phyloP scores from a whole-genome alignment of 2,888 invertebrate species.

The Drosophila rubida region DNA sequence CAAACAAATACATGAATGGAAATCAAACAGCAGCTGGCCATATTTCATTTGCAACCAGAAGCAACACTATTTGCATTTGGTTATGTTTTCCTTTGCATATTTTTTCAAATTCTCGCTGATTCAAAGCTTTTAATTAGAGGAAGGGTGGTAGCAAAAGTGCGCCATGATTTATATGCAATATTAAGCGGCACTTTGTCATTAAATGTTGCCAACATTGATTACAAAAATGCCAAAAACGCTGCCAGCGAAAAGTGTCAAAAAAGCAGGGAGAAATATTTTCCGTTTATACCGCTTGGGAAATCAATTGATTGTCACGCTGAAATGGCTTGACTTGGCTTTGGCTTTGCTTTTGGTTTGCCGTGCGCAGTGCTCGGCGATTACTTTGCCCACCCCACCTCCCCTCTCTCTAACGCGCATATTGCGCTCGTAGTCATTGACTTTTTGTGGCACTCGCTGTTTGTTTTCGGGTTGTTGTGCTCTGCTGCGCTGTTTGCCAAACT shows the following conservation, averaged over 20 bases:
- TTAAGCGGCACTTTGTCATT: constrained; percentile 41
- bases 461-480: constrained; percentile 13
- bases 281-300: constrained; percentile 68
- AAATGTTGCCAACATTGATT: constrained; percentile 50
- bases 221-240: constrained; percentile 24
- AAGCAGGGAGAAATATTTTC: constrained; percentile 37
- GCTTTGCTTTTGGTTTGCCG: constrained; percentile 23
- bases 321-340: constrained; percentile 60
- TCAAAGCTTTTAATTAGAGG: constrained; percentile 39
- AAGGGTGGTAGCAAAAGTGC: constrained; percentile 9
- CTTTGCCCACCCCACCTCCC: constrained; percentile 24
- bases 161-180: constrained; percentile 61
- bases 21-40: constrained; percentile 21
- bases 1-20: constrained; percentile 3
- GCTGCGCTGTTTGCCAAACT: constrained; percentile 65
- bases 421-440: constrained; percentile 43
- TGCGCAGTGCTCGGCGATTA: constrained; percentile 46
- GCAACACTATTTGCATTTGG: constrained; percentile 11
- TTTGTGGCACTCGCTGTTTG: constrained; percentile 38
- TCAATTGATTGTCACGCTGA: constrained; percentile 79
- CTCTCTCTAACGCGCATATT: constrained; percentile 64
- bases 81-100: not conserved
- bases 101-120: not conserved
- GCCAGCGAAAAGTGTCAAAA: constrained; percentile 22
- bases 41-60: constrained; percentile 8